Evolutionary conservation across 1,140 invertebrate species (phyloP).

Genomic region (Arctopsyche grandis): DNA sequence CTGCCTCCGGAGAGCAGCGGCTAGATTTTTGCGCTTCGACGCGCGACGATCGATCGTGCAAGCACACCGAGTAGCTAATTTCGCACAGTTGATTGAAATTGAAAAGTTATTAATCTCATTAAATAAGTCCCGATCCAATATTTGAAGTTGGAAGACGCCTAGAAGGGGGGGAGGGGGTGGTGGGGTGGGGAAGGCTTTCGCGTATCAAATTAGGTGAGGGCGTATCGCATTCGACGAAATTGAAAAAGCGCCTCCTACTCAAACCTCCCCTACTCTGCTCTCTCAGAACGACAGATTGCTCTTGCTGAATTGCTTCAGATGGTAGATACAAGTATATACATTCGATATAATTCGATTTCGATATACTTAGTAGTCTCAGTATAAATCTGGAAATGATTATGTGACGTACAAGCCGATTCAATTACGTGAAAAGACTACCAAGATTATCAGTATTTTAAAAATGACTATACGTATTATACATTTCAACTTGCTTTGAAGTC

Average conservation of each 20-base stretch:
- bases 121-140: conserved; percentile 38
- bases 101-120: conserved; percentile 48
- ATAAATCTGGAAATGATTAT: no score
- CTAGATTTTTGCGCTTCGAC: background rate
- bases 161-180: no score
- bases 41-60: background rate
- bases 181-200: background rate
- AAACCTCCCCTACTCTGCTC: background rate
- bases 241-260: conserved; percentile 12
- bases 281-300: background rate
- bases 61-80: conserved; percentile 30
- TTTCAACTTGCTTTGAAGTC: no score
- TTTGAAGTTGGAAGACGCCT: conserved; percentile 30
- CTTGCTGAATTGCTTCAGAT: no score
- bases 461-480: no score
- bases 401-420: no score
- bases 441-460: no score
- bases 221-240: conserved; percentile 29
- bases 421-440: no score
- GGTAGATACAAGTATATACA: no score
- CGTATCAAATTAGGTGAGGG: conserved; percentile 33
- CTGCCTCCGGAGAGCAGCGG: background rate
- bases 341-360: no score
- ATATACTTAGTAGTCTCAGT: no score
- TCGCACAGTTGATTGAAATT: conserved; percentile 44